Evolutionary conservation across 2,888 invertebrate genomes (phyloP).

Genomic region (Sympetrum striolatum): DNA sequence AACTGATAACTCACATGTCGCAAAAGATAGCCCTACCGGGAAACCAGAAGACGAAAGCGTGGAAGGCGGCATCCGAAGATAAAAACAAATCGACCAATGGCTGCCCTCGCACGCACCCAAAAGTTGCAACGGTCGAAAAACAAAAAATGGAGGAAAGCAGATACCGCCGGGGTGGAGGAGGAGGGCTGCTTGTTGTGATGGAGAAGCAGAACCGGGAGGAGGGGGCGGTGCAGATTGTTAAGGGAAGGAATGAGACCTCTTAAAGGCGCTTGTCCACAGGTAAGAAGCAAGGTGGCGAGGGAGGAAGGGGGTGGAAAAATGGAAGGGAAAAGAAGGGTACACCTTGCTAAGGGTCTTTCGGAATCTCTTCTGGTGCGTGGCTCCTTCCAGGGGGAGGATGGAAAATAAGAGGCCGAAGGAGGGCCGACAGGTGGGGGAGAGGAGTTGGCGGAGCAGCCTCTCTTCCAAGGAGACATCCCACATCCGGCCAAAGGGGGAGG

Average conservation of each 20-base stretch:
- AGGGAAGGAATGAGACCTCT: not conserved
- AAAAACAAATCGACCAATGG: constrained; percentile 42
- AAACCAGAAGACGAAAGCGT: not conserved
- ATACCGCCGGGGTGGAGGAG: not conserved
- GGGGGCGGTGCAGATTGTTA: constrained; percentile 14
- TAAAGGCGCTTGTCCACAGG: constrained; percentile 12
- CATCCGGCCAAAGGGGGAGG: constrained; percentile 30
- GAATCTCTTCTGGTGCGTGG: not conserved
- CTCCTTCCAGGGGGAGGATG: not conserved
- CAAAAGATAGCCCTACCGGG: not conserved
- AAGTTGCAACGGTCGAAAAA: constrained; percentile 14
- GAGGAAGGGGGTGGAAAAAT: not conserved
- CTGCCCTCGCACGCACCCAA: not conserved
- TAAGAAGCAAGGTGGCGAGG: constrained; percentile 11
- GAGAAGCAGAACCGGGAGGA: not conserved
- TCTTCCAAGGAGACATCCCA: constrained; percentile 2
- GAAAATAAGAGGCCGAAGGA: not conserved
- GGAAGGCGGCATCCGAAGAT: not conserved
- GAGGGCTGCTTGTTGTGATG: constrained; percentile 1
- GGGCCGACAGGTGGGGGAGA: not conserved
- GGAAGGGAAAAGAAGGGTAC: constrained; percentile 18
- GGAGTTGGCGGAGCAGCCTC: not conserved
- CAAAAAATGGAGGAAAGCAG: constrained; percentile 33
- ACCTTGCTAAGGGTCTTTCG: constrained; percentile 13
- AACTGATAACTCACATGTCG: not conserved